A percentile compares a stretch with the other conserved stretches of the same genome.
Conservation (phyloP, 2,888 invertebrate species). For the Lordiphosa andalusiaca region DNA sequence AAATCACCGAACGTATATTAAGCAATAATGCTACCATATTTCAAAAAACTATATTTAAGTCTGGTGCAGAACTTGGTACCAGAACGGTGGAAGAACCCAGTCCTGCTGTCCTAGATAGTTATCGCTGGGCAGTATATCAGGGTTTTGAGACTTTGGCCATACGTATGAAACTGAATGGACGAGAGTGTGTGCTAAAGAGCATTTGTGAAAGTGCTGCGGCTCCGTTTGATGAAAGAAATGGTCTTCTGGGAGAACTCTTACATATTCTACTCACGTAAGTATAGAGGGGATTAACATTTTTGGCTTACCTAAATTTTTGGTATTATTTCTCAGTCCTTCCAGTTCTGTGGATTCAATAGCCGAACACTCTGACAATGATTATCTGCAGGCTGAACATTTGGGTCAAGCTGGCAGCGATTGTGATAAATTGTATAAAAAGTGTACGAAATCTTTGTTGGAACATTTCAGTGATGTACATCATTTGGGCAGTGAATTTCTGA, state of each 20-base stretch:
- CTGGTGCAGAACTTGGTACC: slow-evolving; percentile 36
- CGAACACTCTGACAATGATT: slow-evolving; percentile 86
- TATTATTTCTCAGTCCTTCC: slow-evolving; percentile 83
- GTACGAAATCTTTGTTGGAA: slow-evolving; percentile 72
- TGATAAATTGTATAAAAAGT: slow-evolving; percentile 69
- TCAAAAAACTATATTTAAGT: slow-evolving; percentile 32
- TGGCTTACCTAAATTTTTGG: background rate
- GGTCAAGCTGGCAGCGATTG: slow-evolving; percentile 81
- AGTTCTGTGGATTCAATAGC: slow-evolving; percentile 84
- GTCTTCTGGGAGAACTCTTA: slow-evolving; percentile 87
- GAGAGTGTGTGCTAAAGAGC: slow-evolving; percentile 87
- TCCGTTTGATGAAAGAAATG: slow-evolving; percentile 86
- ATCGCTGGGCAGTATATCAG: slow-evolving; percentile 76
- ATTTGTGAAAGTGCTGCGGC: slow-evolving; percentile 89
- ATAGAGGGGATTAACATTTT: background rate
- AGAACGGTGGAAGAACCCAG: slow-evolving; percentile 27
- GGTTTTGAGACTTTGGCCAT: slow-evolving; percentile 66
- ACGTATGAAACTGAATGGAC: slow-evolving; percentile 84
- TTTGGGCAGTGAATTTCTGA: slow-evolving; percentile 46
- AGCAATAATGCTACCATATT: slow-evolving; percentile 51
- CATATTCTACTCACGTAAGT: slow-evolving; percentile 89
- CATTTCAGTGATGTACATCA: slow-evolving; percentile 70
- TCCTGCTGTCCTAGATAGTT: slow-evolving; percentile 49
- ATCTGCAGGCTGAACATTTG: slow-evolving; percentile 86
- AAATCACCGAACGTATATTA: slow-evolving; percentile 24